Percentiles rank a stretch among this genome's conserved stretches.
Evolutionary conservation across 2,113 vertebrate species (phyloP).

Genomic region (Gracilinanus agilis): DNA sequence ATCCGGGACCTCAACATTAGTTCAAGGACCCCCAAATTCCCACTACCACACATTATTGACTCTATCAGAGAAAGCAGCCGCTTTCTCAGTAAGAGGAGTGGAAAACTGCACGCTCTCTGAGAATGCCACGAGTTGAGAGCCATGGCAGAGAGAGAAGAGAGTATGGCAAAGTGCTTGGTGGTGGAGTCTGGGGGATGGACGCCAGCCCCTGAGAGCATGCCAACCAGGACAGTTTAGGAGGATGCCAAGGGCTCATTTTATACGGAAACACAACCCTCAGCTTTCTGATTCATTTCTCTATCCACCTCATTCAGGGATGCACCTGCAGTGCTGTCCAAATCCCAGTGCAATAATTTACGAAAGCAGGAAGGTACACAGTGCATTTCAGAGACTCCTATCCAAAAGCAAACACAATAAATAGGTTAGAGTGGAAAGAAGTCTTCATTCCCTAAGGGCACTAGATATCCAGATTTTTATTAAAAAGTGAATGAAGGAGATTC

Average conservation of each 20-base stretch:
- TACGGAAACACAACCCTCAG: background rate
- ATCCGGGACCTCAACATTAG: no score
- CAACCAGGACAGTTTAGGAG: background rate
- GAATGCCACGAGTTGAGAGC: background rate
- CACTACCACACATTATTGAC: no score
- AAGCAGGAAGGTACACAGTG: background rate
- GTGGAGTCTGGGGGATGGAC: background rate
- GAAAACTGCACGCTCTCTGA: background rate
- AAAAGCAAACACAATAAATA: background rate
- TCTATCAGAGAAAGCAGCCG: no score
- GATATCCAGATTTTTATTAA: background rate
- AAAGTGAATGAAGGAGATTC: background rate
- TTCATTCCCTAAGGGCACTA: background rate
- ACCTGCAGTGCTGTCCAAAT: background rate
- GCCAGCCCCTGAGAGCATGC: background rate
- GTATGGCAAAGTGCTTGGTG: background rate
- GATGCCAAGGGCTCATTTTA: background rate
- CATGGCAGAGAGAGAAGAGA: background rate
- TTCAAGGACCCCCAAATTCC: no score
- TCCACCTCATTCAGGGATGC: background rate
- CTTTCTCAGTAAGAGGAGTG: no score
- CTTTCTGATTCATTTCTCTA: background rate
- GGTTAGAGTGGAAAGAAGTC: background rate
- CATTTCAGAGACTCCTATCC: background rate
- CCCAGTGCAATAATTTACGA: background rate